phyloP scores from a whole-genome alignment of 2,888 invertebrate species.

The Orthonevra nobilis region DNA sequence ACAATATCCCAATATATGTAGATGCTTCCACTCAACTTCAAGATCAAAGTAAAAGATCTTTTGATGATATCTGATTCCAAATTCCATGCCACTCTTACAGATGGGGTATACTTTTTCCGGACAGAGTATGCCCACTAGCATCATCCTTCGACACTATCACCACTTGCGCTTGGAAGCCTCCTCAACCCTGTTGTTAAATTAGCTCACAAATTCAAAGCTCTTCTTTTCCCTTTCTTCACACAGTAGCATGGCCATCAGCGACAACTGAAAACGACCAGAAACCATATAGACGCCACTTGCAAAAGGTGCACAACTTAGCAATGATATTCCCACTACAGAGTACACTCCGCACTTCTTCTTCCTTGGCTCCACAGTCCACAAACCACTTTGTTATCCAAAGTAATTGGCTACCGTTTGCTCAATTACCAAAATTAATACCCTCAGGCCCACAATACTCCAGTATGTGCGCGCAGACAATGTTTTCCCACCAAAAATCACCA shows the following conservation, averaged over 20 bases:
- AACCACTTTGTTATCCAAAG: slow-evolving; percentile 47
- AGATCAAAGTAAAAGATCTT: no score
- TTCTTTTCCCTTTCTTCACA: not conserved
- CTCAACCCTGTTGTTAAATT: slow-evolving; percentile 2
- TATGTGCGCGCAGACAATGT: slow-evolving; percentile 24
- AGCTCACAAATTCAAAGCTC: not conserved
- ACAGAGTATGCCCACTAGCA: not conserved
- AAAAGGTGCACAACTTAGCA: slow-evolving; percentile 7
- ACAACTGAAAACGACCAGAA: slow-evolving; percentile 2
- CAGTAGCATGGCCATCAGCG: slow-evolving; percentile 8
- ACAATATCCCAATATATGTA: no score
- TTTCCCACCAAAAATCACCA: slow-evolving; percentile 44
- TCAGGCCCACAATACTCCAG: slow-evolving; percentile 20
- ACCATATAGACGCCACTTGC: slow-evolving; percentile 3
- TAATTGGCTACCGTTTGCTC: slow-evolving; percentile 53
- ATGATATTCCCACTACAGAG: slow-evolving; percentile 20
- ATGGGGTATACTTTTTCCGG: no score
- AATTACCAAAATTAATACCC: slow-evolving; percentile 52
- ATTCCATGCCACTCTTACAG: no score
- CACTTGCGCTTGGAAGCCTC: not conserved
- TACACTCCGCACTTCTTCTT: not conserved
- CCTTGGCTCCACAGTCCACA: slow-evolving; percentile 23
- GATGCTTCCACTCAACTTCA: no score
- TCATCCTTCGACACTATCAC: not conserved
- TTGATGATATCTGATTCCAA: no score